phyloP scores from a whole-genome alignment of 2,888 invertebrate species.

The Fragum fragum region DNA sequence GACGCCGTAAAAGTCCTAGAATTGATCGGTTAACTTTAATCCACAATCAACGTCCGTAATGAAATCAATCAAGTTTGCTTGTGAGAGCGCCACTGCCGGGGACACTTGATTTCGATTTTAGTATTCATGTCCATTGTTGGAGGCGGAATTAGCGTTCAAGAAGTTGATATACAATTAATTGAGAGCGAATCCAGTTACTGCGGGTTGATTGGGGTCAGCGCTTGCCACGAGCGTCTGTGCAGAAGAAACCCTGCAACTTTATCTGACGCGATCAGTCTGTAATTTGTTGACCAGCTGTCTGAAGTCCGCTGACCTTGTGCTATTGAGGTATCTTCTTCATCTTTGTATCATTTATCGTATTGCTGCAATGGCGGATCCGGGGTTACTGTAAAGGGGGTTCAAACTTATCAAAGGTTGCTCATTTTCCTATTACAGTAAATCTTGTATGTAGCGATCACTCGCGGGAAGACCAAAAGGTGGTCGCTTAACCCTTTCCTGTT shows the following conservation, averaged over 20 bases:
- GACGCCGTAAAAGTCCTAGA: constrained; percentile 14
- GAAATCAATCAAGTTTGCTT: constrained; percentile 18
- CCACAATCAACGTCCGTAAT: constrained; percentile 27
- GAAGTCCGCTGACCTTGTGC: no score
- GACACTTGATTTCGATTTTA: constrained; percentile 28
- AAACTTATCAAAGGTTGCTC: no score
- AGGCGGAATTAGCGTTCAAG: constrained; percentile 27
- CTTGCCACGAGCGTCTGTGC: neutral
- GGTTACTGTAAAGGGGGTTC: no score
- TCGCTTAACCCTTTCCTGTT: no score
- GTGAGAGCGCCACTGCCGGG: constrained; percentile 4
- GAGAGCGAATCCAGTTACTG: constrained; percentile 33
- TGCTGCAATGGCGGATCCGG: no score
- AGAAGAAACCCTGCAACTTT: neutral
- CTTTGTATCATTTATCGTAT: no score
- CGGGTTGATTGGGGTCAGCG: constrained; percentile 26
- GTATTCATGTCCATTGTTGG: constrained; percentile 25
- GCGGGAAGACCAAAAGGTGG: no score
- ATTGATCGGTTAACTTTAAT: constrained; percentile 25
- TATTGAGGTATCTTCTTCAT: no score
- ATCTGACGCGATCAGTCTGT: neutral
- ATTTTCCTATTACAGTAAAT: no score
- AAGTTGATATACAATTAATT: constrained; percentile 31
- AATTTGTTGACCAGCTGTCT: neutral
- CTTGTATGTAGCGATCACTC: no score